These are phyloP conservation scores for Cheumatopsyche charites DNA, from an alignment of 1,140 invertebrate genomes.

Conservation along the genomic window DNA sequence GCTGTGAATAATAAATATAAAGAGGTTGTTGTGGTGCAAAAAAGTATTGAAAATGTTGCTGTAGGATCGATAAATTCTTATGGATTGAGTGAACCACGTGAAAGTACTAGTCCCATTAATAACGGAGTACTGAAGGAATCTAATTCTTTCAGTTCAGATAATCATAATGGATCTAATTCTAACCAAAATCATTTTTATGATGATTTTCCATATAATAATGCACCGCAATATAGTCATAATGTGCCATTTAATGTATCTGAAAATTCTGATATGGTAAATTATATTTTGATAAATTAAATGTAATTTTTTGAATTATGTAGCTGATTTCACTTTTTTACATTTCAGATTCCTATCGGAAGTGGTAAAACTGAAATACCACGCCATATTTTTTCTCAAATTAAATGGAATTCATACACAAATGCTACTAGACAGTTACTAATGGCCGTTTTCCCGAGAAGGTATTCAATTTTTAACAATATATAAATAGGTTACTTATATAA, in stretches of 20 bases:
- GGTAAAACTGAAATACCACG: slow-evolving; percentile 53
- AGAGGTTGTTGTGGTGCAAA: neutral
- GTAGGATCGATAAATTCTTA: neutral
- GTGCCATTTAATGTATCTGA: no score
- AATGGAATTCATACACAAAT: slow-evolving; percentile 55
- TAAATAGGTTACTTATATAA: neutral
- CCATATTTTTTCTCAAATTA: slow-evolving; percentile 53
- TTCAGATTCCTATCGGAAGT: slow-evolving; percentile 53
- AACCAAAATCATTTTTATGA: neutral
- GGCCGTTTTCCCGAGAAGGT: slow-evolving; percentile 56
- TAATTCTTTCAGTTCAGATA: neutral
- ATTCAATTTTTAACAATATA: slow-evolving; percentile 9
- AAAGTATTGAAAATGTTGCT: slow-evolving; percentile 2
- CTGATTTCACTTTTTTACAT: neutral
- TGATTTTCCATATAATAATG: slow-evolving; percentile 12
- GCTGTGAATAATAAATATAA: slow-evolving; percentile 3
- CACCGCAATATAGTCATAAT: no score
- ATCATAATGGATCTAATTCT: neutral
- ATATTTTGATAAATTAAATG: slow-evolving; percentile 7
- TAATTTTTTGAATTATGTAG: neutral
- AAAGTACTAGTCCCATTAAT: neutral
- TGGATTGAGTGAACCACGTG: neutral
- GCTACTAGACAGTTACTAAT: slow-evolving; percentile 55
- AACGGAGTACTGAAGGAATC: neutral
- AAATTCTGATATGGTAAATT: slow-evolving; percentile 33